Conservation (phyloP, 2,888 invertebrate genomes). For the Dolichomitus sp. region DNA sequence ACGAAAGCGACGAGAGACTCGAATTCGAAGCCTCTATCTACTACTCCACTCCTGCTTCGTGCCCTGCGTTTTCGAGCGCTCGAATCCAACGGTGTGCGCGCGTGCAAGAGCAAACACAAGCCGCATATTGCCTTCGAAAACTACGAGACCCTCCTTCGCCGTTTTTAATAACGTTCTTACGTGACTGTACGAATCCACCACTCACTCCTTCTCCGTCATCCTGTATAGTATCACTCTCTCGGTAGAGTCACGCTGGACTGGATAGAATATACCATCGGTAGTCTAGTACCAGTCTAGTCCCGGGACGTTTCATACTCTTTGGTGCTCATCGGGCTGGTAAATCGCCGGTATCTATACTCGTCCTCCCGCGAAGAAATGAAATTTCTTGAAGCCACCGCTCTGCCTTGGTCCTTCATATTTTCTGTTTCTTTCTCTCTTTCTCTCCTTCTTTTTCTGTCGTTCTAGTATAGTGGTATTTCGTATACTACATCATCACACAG, state of each 20-base stretch:
- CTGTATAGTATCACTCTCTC: background rate
- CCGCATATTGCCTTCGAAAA: constrained; percentile 80
- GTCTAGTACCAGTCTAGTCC: constrained; percentile 19
- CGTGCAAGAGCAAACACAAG: constrained; percentile 71
- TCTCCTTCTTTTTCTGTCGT: background rate
- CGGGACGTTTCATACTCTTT: constrained; percentile 15
- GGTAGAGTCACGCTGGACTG: constrained; percentile 22
- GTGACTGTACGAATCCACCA: constrained; percentile 71
- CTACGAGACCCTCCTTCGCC: constrained; percentile 74
- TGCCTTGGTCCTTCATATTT: background rate
- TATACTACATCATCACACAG: background rate
- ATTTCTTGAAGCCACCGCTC: constrained; percentile 12
- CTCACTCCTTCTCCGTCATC: constrained; percentile 31
- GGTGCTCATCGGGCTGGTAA: constrained; percentile 33
- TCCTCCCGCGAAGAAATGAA: constrained; percentile 34
- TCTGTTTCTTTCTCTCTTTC: background rate
- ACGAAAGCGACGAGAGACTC: constrained; percentile 14
- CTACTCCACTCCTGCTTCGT: constrained; percentile 18
- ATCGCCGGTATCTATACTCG: constrained; percentile 26
- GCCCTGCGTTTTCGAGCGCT: constrained; percentile 9
- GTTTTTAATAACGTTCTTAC: constrained; percentile 82
- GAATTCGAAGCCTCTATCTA: constrained; percentile 32
- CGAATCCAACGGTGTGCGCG: background rate
- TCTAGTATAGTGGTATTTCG: background rate
- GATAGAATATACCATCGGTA: constrained; percentile 20